phyloP scores from a whole-genome alignment of 1,140 invertebrate genomes.

The Procambarus clarkii region DNA sequence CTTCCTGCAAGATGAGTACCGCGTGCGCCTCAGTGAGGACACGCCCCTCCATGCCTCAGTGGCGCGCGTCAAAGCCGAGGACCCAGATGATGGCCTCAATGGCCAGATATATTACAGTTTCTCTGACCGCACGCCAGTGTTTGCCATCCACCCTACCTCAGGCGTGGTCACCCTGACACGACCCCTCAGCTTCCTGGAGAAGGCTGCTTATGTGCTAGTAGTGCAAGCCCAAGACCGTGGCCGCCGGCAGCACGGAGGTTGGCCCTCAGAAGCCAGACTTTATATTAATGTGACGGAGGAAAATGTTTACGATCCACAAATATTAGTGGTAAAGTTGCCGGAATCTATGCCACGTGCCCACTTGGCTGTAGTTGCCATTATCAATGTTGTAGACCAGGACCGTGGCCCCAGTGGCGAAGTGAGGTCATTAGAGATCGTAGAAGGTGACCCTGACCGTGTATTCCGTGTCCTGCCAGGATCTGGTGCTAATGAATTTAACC shows the following conservation, averaged over 20 bases:
- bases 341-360: slow-evolving; percentile 89
- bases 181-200: slow-evolving; percentile 84
- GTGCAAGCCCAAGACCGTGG: slow-evolving; percentile 91
- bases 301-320: slow-evolving; percentile 90
- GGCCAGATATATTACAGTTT: slow-evolving; percentile 98
- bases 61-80: slow-evolving; percentile 84
- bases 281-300: slow-evolving; percentile 88
- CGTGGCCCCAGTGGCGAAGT: slow-evolving; percentile 89
- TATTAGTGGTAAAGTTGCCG: slow-evolving; percentile 85
- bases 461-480: slow-evolving; percentile 83
- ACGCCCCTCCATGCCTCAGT: slow-evolving; percentile 84
- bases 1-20: slow-evolving; percentile 92
- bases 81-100: slow-evolving; percentile 95
- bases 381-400: slow-evolving; percentile 89
- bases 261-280: slow-evolving; percentile 83
- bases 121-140: slow-evolving; percentile 86
- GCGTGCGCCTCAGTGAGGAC: slow-evolving; percentile 91
- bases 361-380: slow-evolving; percentile 91
- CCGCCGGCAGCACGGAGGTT: slow-evolving; percentile 75
- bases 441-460: slow-evolving; percentile 91
- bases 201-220: slow-evolving; percentile 83
- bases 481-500: slow-evolving; percentile 76
- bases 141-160: slow-evolving; percentile 93
- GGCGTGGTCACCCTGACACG: slow-evolving; percentile 91
- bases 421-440: slow-evolving; percentile 88